phyloP scores from a whole-genome alignment of 2,113 vertebrate genomes.

The Cavia aperea region DNA sequence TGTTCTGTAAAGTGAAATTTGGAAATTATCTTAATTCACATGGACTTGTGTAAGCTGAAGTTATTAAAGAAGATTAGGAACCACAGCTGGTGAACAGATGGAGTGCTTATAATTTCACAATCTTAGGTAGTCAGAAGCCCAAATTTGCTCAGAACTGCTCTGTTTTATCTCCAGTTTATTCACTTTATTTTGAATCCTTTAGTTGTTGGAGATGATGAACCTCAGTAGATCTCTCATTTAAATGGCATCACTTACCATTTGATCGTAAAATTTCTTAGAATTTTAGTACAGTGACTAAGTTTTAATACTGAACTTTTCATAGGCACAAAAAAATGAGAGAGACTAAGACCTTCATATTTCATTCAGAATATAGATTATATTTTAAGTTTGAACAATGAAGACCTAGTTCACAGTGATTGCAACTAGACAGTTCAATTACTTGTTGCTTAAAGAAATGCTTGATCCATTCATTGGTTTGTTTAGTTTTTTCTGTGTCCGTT shows the following conservation, averaged over 20 bases:
- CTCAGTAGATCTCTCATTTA: constrained; percentile 37
- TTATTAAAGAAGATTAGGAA: constrained; percentile 74
- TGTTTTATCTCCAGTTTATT: constrained; percentile 50
- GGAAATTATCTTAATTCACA: constrained; percentile 67
- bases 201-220: not conserved
- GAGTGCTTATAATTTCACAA: constrained; percentile 73
- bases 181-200: constrained; percentile 34
- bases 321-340: not conserved
- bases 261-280: not conserved
- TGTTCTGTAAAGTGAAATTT: constrained; percentile 61
- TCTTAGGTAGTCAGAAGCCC: constrained; percentile 63
- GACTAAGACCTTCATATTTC: not conserved
- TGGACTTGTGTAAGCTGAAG: constrained; percentile 65
- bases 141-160: constrained; percentile 53
- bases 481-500: not conserved
- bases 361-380: not conserved
- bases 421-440: not conserved
- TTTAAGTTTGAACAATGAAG: not conserved
- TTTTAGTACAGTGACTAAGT: not conserved
- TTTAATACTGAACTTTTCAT: not conserved
- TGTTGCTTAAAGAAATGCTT: not conserved
- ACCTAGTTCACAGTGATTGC: not conserved
- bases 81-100: constrained; percentile 81
- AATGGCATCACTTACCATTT: constrained; percentile 15
- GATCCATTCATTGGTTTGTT: not conserved